Conservation (phyloP, 2,888 invertebrate species). For the Norana najaformis region DNA sequence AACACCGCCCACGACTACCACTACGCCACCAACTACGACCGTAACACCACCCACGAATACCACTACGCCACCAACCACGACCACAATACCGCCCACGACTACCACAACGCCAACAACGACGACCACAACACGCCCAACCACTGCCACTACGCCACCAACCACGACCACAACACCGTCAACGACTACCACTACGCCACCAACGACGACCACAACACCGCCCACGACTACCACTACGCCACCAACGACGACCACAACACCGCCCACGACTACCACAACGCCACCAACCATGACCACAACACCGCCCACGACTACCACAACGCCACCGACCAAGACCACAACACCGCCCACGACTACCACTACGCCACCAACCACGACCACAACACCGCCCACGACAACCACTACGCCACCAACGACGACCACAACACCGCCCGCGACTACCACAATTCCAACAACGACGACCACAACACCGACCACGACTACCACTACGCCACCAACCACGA, state of each 20-base stretch:
- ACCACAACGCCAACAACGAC: not conserved
- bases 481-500: no score
- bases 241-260: not conserved
- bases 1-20: not conserved
- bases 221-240: not conserved
- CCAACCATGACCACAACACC: not conserved
- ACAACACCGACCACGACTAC: not conserved
- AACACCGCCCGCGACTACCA: not conserved
- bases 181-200: not conserved
- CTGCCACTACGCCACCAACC: not conserved
- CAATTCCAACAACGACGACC: not conserved
- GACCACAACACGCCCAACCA: not conserved
- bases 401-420: not conserved
- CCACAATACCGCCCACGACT: not conserved
- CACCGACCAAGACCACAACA: not conserved
- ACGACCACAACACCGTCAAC: not conserved
- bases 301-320: not conserved
- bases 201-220: not conserved
- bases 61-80: not conserved
- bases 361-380: not conserved
- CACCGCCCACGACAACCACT: not conserved
- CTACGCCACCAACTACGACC: not conserved
- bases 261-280: not conserved
- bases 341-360: not conserved
- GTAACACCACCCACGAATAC: not conserved